Conservation (phyloP, 2,888 invertebrate genomes). For the Drosophila eohydei region DNA sequence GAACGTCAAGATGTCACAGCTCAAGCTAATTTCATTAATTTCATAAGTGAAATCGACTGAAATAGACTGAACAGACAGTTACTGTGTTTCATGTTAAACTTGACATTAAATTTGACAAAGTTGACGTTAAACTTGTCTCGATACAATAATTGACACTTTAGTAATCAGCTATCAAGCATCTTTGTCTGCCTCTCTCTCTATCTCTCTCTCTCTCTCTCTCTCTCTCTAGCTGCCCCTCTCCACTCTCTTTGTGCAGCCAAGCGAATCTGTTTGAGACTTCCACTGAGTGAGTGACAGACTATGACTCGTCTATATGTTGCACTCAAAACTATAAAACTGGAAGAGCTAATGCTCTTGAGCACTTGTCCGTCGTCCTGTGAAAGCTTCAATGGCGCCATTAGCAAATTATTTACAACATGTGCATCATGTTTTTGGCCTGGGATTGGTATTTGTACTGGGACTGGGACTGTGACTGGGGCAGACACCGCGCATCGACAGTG, state of each 20-base stretch:
- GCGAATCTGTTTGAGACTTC: not conserved
- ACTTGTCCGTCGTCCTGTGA: slow-evolving; percentile 16
- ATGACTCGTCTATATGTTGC: not conserved
- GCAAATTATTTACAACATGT: slow-evolving; percentile 77
- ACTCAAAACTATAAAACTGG: slow-evolving; percentile 8
- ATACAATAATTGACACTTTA: slow-evolving; percentile 62
- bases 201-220: not conserved
- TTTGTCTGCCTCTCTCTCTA: not conserved
- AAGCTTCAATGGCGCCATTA: slow-evolving; percentile 64
- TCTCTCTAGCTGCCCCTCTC: slow-evolving; percentile 2
- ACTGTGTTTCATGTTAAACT: not conserved
- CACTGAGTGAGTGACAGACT: slow-evolving; percentile 12
- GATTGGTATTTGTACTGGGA: slow-evolving; percentile 26
- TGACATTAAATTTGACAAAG: slow-evolving; percentile 32
- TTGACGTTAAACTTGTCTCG: slow-evolving; percentile 40
- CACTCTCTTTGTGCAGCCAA: slow-evolving; percentile 1
- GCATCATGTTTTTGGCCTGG: slow-evolving; percentile 48
- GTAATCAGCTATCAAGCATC: slow-evolving; percentile 31
- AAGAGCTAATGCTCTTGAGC: slow-evolving; percentile 1
- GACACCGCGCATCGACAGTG: not conserved
- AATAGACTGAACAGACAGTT: not conserved
- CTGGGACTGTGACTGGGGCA: not conserved
- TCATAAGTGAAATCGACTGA: slow-evolving; percentile 49
- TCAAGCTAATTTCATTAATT: slow-evolving; percentile 3
- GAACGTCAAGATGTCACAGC: not conserved